phyloP scores from a whole-genome alignment of 2,113 vertebrate genomes.

The Cettia cetti region DNA sequence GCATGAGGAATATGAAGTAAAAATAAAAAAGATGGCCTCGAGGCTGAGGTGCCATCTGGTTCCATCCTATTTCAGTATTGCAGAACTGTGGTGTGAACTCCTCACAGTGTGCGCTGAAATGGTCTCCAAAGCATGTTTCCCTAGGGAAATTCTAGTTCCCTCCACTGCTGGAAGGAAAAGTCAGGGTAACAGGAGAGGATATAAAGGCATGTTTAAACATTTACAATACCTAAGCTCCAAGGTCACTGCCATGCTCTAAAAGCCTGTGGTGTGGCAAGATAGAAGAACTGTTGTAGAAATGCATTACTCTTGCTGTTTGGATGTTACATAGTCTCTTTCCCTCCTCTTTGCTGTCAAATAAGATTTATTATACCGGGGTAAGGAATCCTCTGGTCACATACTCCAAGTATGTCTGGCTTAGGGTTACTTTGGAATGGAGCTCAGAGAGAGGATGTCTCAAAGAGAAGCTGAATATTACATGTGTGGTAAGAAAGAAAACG shows the following conservation, averaged over 20 bases:
- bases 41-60: background rate
- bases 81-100: background rate
- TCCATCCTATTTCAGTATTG: background rate
- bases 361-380: background rate
- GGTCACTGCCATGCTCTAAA: background rate
- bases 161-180: background rate
- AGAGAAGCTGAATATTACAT: background rate
- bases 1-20: background rate
- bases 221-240: background rate
- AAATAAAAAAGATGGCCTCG: background rate
- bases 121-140: background rate
- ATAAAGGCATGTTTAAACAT: background rate
- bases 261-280: background rate
- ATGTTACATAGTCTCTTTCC: background rate
- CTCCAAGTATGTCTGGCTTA: background rate
- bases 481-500: background rate
- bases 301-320: background rate
- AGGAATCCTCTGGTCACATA: background rate
- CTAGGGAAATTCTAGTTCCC: background rate
- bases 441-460: background rate
- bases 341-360: background rate
- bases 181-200: background rate
- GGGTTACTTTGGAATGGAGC: background rate
- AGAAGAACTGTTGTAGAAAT: background rate
- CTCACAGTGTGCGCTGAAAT: background rate